These are phyloP conservation scores for Fulica atra DNA, from an alignment of 2,113 vertebrate species.

Conservation along the genomic window DNA sequence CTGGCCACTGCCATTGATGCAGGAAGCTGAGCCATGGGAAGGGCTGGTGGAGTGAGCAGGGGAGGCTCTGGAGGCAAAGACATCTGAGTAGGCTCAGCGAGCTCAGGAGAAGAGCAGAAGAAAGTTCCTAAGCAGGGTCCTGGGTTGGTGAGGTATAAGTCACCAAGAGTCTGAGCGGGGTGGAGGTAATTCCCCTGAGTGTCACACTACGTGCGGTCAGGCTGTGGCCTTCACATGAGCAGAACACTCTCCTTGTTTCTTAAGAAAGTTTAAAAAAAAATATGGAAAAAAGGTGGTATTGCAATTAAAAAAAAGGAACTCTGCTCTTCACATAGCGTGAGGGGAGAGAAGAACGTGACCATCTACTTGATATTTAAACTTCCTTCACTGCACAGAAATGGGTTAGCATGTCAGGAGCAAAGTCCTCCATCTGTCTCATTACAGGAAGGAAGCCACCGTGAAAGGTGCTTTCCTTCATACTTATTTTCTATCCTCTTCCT, in stretches of 20 bases:
- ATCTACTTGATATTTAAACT: background rate
- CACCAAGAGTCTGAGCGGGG: fast-evolving
- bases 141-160: background rate
- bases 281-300: background rate
- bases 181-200: background rate
- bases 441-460: background rate
- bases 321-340: background rate
- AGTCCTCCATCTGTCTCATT: background rate
- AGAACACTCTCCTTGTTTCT: background rate
- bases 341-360: background rate
- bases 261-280: background rate
- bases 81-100: background rate
- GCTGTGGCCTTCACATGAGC: background rate
- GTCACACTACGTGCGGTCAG: fast-evolving
- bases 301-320: background rate
- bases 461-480: background rate
- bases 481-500: background rate
- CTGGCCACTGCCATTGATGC: fast-evolving
- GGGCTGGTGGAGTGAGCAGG: background rate
- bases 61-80: background rate
- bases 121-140: background rate
- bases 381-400: background rate
- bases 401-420: background rate
- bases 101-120: background rate
- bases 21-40: fast-evolving